Base-by-base conservation (phyloP, 2,797 vertebrate genomes). In the Bradypus variegatus region DNA sequence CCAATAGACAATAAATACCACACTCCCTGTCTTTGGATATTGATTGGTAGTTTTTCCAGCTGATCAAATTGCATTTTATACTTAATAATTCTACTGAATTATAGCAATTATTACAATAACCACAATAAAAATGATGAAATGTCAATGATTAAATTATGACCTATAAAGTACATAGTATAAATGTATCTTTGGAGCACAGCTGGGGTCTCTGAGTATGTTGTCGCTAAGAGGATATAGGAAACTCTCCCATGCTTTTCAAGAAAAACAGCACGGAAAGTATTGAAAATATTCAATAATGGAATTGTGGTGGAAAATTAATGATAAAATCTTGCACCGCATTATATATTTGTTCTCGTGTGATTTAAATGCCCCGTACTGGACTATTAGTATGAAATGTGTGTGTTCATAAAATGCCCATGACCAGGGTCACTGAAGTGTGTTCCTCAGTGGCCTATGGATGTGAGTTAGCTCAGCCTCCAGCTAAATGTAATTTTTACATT, bases 1-100 rank as follows among this genome's bases (percentile, higher is more conserved):
- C 97, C 97, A 96, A 94, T 96, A 96, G 95, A 96, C 96, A 97
- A 97, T 98, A 98, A 98, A 98, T 97, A 97, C 97, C 97, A 94
- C 96, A 95, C 96, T 95, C 92, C 96, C 98, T 97, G 97, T 97
- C 97, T 97, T 13, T 96, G 97, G 97, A 96, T 97, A 96, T 97
- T 92, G 97, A 97, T 96, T 48, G n/a, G 95, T 88, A 88, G 95
- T 94, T 97, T 97, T 91, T 93, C 96, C 92, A 94, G 92, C 92
- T 95, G 95, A 95, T 95, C 96, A 94, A 95, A 94, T 91, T 96
- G 92, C 94, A 93, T 95, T 95, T 97, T 96, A 91, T 93, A 91
- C 14, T 96, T 97, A 94, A 95, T 97, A 96, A 97, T 96, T 92
- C 91, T 94, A 70, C 93, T 96, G 96, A 93, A 94, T 96, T 70